phyloP scores from a whole-genome alignment of 2,113 vertebrate species.

The Ondatra zibethicus region DNA sequence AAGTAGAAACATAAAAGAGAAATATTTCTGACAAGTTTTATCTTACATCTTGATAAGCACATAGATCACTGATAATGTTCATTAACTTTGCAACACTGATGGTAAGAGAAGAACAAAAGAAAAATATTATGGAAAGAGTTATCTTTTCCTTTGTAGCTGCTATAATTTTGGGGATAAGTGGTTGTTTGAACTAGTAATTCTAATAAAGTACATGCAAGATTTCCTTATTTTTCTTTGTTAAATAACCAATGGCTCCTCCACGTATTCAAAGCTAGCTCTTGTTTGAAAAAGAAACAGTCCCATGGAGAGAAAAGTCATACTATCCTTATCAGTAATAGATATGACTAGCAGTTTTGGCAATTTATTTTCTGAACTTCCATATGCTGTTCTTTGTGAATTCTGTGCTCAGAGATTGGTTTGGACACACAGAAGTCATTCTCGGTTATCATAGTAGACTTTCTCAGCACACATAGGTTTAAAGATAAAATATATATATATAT shows the following conservation, averaged over 20 bases:
- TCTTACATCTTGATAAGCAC: background rate
- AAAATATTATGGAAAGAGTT: background rate
- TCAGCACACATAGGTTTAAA: background rate
- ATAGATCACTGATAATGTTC: background rate
- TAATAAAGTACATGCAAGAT: background rate
- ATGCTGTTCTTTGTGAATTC: background rate
- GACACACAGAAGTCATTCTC: background rate
- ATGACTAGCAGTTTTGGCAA: background rate
- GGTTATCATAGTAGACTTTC: background rate
- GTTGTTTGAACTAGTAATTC: background rate
- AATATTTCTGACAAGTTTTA: background rate
- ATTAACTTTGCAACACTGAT: background rate
- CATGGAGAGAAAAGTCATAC: background rate
- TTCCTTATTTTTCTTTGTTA: background rate
- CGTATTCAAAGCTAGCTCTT: background rate
- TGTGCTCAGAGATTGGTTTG: background rate
- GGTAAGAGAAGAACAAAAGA: background rate
- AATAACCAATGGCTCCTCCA: background rate
- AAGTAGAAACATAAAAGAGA: background rate
- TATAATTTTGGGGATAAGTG: background rate
- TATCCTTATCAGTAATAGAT: background rate
- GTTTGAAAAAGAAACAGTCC: background rate
- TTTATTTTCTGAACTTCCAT: background rate
- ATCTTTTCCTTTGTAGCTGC: background rate
- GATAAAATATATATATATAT: background rate